Evolutionary conservation across 1,140 invertebrate genomes (phyloP), one percentile per base, ranked within the genome.

Genomic region (Zeugodacus cucurbitae): DNA sequence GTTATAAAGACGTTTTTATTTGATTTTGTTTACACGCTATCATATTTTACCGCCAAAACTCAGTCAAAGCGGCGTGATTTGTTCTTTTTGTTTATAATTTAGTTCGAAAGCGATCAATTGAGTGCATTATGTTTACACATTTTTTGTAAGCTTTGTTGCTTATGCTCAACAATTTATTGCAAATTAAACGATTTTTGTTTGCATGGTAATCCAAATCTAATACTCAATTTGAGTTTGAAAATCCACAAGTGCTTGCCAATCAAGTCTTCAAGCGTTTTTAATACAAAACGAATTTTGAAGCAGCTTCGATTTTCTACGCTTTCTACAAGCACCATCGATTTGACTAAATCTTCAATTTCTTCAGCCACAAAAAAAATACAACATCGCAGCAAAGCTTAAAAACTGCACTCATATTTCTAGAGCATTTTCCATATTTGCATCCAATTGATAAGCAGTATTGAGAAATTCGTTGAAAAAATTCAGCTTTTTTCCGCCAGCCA

Each of bases 381-480:
- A 20, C 14, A 41, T 67, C 7, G 0, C 17, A 34, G 17, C 20
- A 74, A 74, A 74, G 67, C 67, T 74, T 37, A 74, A 37, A 74
- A 64, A 64, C 7, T 64, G 58, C 67, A 22, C 67, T 37, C 67
- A 74, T 74, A 74, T 74, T 74, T 74, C 67, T 20, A 41, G 8
- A 37, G 67, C 34, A 37, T 74, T 74, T 37, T 37, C 67, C 67
- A 41, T 41, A 74, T 74, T 74, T 74, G 67, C 67, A 74, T 74
- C 67, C 11, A 74, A 34, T 74, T 74, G 67, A 74, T 37, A 74
- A 74, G 67, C 32, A 74, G 34, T 32, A 37, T 34, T 41, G 34
- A 34, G 34, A n/a, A 74, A 37, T 74, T 62, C 22, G 22, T 20
- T 17, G 22, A 67, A 74, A 34, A 74, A 74, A 74, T 74, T 0